Evolutionary conservation across 2,888 invertebrate genomes (phyloP), one percentile per base, ranked within the genome.

Genomic region (Furcula furcula): DNA sequence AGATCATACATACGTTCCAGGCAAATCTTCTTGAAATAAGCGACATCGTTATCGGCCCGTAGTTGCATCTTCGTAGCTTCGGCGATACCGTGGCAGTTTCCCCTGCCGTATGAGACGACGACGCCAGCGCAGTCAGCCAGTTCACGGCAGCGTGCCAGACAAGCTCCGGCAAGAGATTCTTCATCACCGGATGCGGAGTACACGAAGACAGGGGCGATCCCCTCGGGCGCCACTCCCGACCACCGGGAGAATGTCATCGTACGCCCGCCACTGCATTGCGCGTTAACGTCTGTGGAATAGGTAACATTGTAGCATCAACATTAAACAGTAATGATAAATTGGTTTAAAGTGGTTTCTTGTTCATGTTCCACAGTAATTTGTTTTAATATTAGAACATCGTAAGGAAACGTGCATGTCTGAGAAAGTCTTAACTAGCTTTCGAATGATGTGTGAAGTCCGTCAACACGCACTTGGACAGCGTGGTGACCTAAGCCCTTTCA

Each of bases 1-100:
- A n/a, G n/a, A n/a, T 31, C 28, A 14, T 53, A 70, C 76, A 66
- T 71, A 91, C 92, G 87, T 73, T 86, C 77, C 43, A 92, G 65
- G 60, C 94, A 94, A 29, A 90, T 89, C 76, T 92, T 92, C 50
- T 90, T 90, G 61, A 92, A 94, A 79, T 92, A 93, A 3, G 91
- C 91, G 3, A 88, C 88, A 51, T 91, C 90, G 26, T 90, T 89
- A 55, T 93, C 92, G 2, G 87, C 71, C 10, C 64, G 65, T 12
- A 89, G 59, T 7, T 62, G 59, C 6, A 65, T 55, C 10, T 65
- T 59, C 1, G 50, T 53, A 1, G 64, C 46, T 15, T 53, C 62
- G 0, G 81, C 76, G 1, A 90, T 51, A 0, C 90, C 88, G 32
- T 84, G 84, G 47, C 91, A 91, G 47, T 82, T 81, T 7, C 86